Percentiles rank a stretch among this genome's conserved stretches.
Evolutionary conservation across 2,888 invertebrate genomes (phyloP).

Genomic region (Volucella inanis): DNA sequence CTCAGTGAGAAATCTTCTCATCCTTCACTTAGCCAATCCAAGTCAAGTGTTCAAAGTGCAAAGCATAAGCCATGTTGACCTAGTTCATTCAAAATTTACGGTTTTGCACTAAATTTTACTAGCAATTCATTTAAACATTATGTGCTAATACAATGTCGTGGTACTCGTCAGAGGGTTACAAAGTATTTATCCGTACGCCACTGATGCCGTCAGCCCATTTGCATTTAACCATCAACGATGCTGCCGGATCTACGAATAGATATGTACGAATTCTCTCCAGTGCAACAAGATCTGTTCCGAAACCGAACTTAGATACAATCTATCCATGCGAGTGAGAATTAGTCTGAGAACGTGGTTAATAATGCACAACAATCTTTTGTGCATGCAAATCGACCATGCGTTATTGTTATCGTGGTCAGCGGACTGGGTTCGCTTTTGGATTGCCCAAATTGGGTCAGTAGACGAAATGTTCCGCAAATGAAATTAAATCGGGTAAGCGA

Average conservation of each 20-base stretch:
- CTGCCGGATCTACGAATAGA: constrained; percentile 14
- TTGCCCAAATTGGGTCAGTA: constrained; percentile 65
- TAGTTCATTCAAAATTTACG: constrained; percentile 57
- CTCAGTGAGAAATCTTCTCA: neutral
- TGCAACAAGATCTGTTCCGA: constrained; percentile 22
- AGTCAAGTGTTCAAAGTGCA: constrained; percentile 38
- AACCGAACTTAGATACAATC: constrained; percentile 46
- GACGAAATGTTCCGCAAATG: constrained; percentile 71
- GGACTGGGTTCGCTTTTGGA: constrained; percentile 31
- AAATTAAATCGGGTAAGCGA: constrained; percentile 54
- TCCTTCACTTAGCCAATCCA: constrained; percentile 29
- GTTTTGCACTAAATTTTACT: constrained; percentile 67
- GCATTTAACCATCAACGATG: constrained; percentile 63
- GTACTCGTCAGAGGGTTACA: constrained; percentile 50
- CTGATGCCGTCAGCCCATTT: constrained; percentile 16
- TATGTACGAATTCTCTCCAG: neutral
- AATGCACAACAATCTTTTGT: constrained; percentile 61
- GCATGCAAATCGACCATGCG: constrained; percentile 55
- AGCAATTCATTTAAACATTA: constrained; percentile 62
- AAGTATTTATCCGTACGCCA: constrained; percentile 31
- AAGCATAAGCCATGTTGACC: constrained; percentile 49
- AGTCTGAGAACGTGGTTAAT: constrained; percentile 70
- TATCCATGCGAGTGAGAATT: constrained; percentile 62
- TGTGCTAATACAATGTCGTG: constrained; percentile 58
- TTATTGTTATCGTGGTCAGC: constrained; percentile 70